Base-by-base conservation (phyloP, 2,888 invertebrate species). In the Amphipyra tragopoginis region DNA sequence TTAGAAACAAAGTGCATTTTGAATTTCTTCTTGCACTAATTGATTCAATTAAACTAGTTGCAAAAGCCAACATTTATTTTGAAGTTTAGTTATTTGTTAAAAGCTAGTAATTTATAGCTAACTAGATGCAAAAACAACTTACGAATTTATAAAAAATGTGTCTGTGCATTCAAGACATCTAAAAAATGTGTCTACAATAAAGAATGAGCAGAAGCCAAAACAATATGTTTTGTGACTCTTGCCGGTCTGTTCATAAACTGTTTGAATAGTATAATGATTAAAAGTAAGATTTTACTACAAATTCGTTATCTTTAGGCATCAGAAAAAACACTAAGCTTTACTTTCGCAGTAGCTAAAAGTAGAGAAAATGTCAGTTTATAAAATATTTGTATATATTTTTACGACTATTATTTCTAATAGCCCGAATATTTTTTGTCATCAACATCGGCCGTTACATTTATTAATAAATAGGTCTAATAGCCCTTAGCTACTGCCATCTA, bases 101-200 rank as follows among this genome's bases (percentile, higher is more conserved):
- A 53, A 40, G 7, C 5, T 21, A 11, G n/a, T 14, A 69, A 71
- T 69, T 57, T 61, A 69, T 57, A 15, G 49, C 49, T 42, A 56
- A 39, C 44, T 44, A 56, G 51, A 26, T 50, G 49, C 45, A 54
- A 70, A 74, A 68, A 56, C 9, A 49, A 49, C 50, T 38, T 52
- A 40, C 21, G 59, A 57, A 65, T 63, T 59, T 64, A 43, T 51
- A 55, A 67, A 75, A 65, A 57, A 65, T 61, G 58, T 70, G 66
- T 70, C 64, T 71, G 51, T 65, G 61, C 63, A 65, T 66, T 56
- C 33, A 39, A 69, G 49, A 56, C 38, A 66, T 77, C 45, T 59
- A 29, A 70, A 62, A 63, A 56, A 65, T 65, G 55, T 64, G 57
- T 67, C 40, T 49, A 47, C 65, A 34, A 43, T 59, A 49, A 65